A percentile compares a stretch with the other conserved stretches of the same genome.
Conservation (phyloP, 2,113 vertebrate genomes). For the Noctilio leporinus region DNA sequence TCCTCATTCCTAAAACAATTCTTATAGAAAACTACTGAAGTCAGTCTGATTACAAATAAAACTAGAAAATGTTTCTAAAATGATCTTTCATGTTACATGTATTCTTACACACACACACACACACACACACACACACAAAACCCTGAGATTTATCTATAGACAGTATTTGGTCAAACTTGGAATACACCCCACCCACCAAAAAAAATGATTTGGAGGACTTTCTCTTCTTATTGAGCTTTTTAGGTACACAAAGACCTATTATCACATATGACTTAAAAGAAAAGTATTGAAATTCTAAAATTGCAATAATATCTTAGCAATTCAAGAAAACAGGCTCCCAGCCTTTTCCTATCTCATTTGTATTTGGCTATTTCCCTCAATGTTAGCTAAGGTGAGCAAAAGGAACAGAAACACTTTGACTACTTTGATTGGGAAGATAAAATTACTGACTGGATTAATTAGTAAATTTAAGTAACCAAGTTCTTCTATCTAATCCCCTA, state of each 20-base stretch:
- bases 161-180: not conserved
- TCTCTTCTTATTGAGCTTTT: not conserved
- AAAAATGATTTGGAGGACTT: not conserved
- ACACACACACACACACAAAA: not conserved
- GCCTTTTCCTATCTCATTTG: not conserved
- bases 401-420: not conserved
- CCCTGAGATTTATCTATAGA: not conserved
- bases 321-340: not conserved
- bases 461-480: not conserved
- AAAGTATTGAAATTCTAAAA: slow-evolving; percentile 30
- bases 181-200: not conserved
- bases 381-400: not conserved
- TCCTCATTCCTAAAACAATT: not conserved
- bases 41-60: not conserved
- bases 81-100: not conserved
- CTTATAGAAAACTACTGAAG: not conserved
- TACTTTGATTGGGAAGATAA: not conserved
- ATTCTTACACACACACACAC: not conserved
- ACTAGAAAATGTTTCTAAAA: not conserved
- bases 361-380: not conserved
- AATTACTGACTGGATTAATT: not conserved
- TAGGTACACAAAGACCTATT: not conserved
- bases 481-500: not conserved
- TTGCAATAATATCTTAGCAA: not conserved
- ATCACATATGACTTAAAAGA: not conserved